Evolutionary conservation across 2,113 vertebrate species (phyloP).

Genomic region (Peromyscus californicus): DNA sequence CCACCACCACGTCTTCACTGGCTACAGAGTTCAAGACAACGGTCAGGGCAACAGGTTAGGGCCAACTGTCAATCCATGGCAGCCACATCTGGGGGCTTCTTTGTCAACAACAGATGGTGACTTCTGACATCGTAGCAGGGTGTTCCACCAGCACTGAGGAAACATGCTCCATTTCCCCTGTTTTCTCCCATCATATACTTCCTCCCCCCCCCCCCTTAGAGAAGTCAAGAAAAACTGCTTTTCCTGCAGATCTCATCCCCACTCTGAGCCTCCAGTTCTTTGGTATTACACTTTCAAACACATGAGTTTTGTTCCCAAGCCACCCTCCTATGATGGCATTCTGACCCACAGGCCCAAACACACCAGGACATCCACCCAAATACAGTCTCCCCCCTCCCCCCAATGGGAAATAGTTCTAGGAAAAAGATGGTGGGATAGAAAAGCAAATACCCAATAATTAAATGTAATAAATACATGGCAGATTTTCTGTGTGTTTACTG

Average conservation of each 20-base stretch:
- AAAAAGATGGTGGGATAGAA: background rate
- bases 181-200: background rate
- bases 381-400: background rate
- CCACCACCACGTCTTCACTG: background rate
- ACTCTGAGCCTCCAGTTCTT: background rate
- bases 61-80: background rate
- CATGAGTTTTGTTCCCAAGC: background rate
- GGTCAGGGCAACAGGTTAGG: background rate
- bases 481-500: background rate
- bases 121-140: background rate
- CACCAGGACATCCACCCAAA: background rate
- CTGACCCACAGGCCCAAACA: background rate
- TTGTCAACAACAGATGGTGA: background rate
- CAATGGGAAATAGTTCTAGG: background rate
- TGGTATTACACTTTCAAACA: background rate
- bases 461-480: background rate
- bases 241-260: background rate
- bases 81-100: background rate
- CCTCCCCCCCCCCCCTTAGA: background rate
- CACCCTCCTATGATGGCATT: background rate
- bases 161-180: background rate
- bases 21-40: background rate
- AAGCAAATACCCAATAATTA: background rate
- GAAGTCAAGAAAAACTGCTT: background rate
- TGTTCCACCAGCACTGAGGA: background rate